A percentile compares a stretch with the other conserved stretches of the same genome.
Evolutionary conservation across 2,797 vertebrate genomes (phyloP).

Genomic region (Pitangus sulphuratus): DNA sequence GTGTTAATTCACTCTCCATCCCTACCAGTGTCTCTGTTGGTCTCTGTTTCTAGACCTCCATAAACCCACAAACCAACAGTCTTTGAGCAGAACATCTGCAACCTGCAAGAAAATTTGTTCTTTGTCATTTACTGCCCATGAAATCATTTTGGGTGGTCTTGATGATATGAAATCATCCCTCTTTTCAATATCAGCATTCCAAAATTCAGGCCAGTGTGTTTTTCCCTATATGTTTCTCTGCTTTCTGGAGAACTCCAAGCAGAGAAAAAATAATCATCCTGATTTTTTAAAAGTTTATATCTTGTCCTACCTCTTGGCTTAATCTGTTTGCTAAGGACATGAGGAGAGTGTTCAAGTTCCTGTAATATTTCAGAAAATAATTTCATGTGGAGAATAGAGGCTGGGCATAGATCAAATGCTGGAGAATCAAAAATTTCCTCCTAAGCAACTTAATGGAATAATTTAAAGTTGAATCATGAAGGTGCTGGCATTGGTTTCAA

Average conservation of each 20-base stretch:
- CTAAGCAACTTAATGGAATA: background rate
- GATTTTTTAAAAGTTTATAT: background rate
- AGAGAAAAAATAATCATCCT: too few relatives aligned
- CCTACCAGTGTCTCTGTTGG: background rate
- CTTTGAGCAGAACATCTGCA: background rate
- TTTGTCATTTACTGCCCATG: background rate
- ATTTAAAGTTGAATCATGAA: background rate
- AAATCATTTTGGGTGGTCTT: background rate
- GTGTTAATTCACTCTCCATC: background rate
- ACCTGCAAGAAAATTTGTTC: background rate
- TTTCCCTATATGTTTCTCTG: background rate
- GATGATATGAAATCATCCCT: background rate
- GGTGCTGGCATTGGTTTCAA: background rate
- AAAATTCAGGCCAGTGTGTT: background rate
- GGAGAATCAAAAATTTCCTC: background rate
- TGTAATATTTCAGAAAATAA: background rate
- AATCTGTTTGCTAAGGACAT: background rate
- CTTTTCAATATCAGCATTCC: background rate
- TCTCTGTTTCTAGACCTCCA: background rate
- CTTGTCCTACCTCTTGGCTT: background rate
- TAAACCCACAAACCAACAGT: background rate
- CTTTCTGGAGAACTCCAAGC: background rate
- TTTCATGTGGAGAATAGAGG: background rate
- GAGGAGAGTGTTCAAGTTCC: background rate
- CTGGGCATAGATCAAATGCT: background rate